A percentile compares a stretch with the other conserved stretches of the same genome.
Conservation (phyloP, 2,888 invertebrate genomes). For the Drosophila multiciliata region DNA sequence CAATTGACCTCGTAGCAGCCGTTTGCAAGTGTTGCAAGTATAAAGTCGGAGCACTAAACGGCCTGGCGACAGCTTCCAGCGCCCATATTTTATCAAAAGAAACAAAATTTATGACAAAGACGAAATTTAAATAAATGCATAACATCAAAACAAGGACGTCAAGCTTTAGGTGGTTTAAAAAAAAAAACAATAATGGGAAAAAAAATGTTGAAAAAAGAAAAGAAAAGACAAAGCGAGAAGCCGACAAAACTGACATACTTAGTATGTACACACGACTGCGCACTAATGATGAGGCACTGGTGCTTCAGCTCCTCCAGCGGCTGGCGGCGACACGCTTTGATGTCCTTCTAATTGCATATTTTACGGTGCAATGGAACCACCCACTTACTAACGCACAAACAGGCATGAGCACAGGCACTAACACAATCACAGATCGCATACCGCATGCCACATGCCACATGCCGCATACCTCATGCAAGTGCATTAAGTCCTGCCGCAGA, state of each 20-base stretch:
- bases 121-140: slow-evolving; percentile 57
- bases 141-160: slow-evolving; percentile 36
- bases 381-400: slow-evolving; percentile 39
- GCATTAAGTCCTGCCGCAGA: slow-evolving; percentile 50
- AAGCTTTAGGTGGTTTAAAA: slow-evolving; percentile 34
- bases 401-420: neutral
- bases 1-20: slow-evolving; percentile 73
- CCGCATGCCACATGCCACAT: slow-evolving; percentile 2
- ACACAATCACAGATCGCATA: slow-evolving; percentile 1
- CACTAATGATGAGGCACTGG: slow-evolving; percentile 50
- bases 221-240: slow-evolving; percentile 11
- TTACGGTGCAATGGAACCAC: slow-evolving; percentile 71
- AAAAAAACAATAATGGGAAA: neutral
- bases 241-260: slow-evolving; percentile 34
- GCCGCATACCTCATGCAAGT: slow-evolving; percentile 29
- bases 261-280: slow-evolving; percentile 34
- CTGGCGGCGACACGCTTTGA: slow-evolving; percentile 64
- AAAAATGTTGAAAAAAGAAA: neutral
- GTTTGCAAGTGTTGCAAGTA: slow-evolving; percentile 54
- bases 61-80: slow-evolving; percentile 30
- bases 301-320: slow-evolving; percentile 35
- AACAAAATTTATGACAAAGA: slow-evolving; percentile 31
- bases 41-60: slow-evolving; percentile 20
- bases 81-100: slow-evolving; percentile 59
- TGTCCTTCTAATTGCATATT: slow-evolving; percentile 80